These are phyloP conservation scores for Heterodera carotae DNA, from an alignment of 1,140 invertebrate genomes.

Conservation along the genomic window DNA sequence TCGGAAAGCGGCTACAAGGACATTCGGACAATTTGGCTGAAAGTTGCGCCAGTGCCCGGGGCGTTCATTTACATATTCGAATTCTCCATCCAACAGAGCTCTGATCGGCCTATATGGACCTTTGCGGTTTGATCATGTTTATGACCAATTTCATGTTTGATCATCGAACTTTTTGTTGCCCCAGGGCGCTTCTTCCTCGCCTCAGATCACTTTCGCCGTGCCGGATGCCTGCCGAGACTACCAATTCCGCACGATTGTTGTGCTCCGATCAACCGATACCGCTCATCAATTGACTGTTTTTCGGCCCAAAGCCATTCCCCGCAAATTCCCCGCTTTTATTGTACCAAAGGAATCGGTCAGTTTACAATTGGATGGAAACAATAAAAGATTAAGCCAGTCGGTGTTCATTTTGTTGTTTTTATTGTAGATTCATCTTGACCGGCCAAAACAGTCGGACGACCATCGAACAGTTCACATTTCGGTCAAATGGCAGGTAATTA, in stretches of 20 bases:
- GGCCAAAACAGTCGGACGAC: slow-evolving; percentile 46
- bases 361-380: no score
- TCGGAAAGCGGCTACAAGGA: slow-evolving; percentile 46
- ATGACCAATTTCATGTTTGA: not conserved
- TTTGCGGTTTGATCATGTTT: slow-evolving; percentile 44
- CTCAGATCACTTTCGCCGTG: slow-evolving; percentile 48
- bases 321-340: slow-evolving; percentile 42
- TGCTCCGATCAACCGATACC: slow-evolving; percentile 51
- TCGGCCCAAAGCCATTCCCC: slow-evolving; percentile 42
- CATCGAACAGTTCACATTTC: slow-evolving; percentile 46
- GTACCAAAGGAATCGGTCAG: slow-evolving; percentile 46
- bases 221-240: slow-evolving; percentile 54
- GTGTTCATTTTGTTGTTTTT: not conserved
- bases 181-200: slow-evolving; percentile 54
- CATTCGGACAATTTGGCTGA: slow-evolving; percentile 43
- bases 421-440: slow-evolving; percentile 47
- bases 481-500: slow-evolving; percentile 48
- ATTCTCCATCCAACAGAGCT: slow-evolving; percentile 45
- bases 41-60: slow-evolving; percentile 34
- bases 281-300: slow-evolving; percentile 43
- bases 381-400: no score
- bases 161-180: slow-evolving; percentile 25
- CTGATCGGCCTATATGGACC: slow-evolving; percentile 45
- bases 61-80: slow-evolving; percentile 56
- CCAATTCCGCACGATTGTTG: slow-evolving; percentile 49